Evolutionary conservation across 1,140 invertebrate species (phyloP), one percentile per base, ranked within the genome.

Genomic region (Ips typographus): DNA sequence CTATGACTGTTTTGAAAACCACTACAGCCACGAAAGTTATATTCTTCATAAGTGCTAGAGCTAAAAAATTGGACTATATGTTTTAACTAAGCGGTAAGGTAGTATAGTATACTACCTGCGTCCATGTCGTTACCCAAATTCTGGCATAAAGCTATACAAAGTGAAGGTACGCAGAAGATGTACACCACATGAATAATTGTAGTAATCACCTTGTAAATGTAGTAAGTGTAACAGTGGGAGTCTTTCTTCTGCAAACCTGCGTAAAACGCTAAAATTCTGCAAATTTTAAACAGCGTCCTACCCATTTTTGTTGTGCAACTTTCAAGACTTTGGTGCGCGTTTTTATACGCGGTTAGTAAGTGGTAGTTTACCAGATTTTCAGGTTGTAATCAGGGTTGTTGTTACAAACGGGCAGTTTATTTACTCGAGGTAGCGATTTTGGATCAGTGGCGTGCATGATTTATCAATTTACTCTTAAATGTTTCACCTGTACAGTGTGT

Each of bases 161-260:
- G 41, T n/a, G 41, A 43, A 36, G 57, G 57, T n/a, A 59, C 3
- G n/a, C 57, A 59, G 42, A n/a, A 59, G 8, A 59, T 7, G 40
- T 41, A 59, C 4, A 42, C 4, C 8, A 40, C 2, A 8, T 8
- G 40, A 42, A n/a, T 22, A n/a, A 40, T 7, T 7, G n/a, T n/a
- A 41, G 37, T n/a, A 59, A 41, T 36, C 4, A 39, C 37, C 40
- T 59, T 59, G 41, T 59, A 59, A 44, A 1, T 22, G 22, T 2
- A 49, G 41, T 59, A 59, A 44, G 43, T 22, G 22, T 2, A 49
- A 1, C 1, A 2, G 7, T 22, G 44, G 7, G 7, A 8, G 6
- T 1, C 44, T 3, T 49, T 3, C 22, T 22, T 8, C 40, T 39
- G 8, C 3, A 59, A n/a, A n/a, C 57, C 41, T 22, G n/a, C 41